These are phyloP conservation scores for Orbicella faveolata DNA, from an alignment of 64 coral and sea anemone species.

Conservation along the genomic window DNA sequence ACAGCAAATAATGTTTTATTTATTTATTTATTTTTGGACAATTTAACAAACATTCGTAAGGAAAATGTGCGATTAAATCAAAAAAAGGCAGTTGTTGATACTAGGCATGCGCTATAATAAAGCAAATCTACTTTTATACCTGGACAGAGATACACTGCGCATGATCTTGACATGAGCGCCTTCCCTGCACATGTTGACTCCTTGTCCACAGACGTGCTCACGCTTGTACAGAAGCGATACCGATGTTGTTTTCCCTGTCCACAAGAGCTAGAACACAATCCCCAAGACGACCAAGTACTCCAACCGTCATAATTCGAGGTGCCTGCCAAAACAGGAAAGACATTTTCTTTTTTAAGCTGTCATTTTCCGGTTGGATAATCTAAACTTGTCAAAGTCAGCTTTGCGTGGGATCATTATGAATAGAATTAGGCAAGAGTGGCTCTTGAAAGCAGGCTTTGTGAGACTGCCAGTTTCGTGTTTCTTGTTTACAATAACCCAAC, in stretches of 20 bases:
- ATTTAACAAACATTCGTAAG: too few species aligned
- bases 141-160: slow-evolving; percentile 65
- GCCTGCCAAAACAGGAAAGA: slow-evolving; percentile 27
- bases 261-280: background rate
- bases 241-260: too few species aligned
- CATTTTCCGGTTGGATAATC: background rate
- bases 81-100: too few species aligned
- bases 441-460: background rate
- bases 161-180: slow-evolving; percentile 52
- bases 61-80: too few species aligned
- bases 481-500: slow-evolving; percentile 7
- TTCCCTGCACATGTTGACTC: background rate
- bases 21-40: too few species aligned
- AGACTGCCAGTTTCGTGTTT: background rate
- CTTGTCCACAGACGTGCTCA: too few species aligned
- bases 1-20: background rate
- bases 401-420: background rate
- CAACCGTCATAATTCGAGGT: slow-evolving; percentile 63
- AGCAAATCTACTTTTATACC: slow-evolving; percentile 35
- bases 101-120: too few species aligned
- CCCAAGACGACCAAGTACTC: slow-evolving; percentile 80
- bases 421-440: background rate
- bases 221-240: too few species aligned
- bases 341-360: background rate
- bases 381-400: background rate